These are phyloP conservation scores for Arctocebus calabarensis DNA, from an alignment of 2,797 vertebrate species.

Conservation along the genomic window DNA sequence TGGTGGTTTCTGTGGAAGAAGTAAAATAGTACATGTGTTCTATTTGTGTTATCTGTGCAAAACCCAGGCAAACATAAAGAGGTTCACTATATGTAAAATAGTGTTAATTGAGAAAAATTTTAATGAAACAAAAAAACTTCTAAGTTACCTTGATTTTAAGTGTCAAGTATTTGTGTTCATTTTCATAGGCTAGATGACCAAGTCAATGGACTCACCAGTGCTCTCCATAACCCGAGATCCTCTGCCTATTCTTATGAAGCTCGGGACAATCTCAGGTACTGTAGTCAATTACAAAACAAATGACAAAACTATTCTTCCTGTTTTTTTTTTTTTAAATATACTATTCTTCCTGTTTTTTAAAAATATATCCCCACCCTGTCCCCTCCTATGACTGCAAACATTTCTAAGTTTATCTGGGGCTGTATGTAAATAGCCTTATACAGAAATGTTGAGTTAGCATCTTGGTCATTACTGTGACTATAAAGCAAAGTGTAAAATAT, in stretches of 20 bases:
- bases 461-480: not conserved
- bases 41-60: not conserved
- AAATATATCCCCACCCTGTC: not conserved
- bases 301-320: not conserved
- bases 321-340: not conserved
- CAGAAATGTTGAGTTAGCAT: not conserved
- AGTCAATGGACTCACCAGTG: slow-evolving; percentile 31
- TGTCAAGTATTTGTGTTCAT: slow-evolving; percentile 33
- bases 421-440: not conserved
- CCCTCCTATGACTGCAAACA: slow-evolving; percentile 13
- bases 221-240: slow-evolving; percentile 52
- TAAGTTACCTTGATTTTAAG: slow-evolving; percentile 9
- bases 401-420: not conserved
- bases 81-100: not conserved
- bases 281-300: not conserved
- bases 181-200: slow-evolving; percentile 77
- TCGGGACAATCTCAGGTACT: slow-evolving; percentile 81
- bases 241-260: slow-evolving; percentile 55
- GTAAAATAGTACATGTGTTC: not conserved
- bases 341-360: not conserved
- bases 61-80: not conserved
- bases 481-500: not conserved
- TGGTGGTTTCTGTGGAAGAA: not conserved
- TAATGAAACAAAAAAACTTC: slow-evolving; percentile 49
- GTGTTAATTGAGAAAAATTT: not conserved